phyloP scores from a whole-genome alignment of 1,140 invertebrate genomes.

The honey bee (Apis mellifera) region DNA sequence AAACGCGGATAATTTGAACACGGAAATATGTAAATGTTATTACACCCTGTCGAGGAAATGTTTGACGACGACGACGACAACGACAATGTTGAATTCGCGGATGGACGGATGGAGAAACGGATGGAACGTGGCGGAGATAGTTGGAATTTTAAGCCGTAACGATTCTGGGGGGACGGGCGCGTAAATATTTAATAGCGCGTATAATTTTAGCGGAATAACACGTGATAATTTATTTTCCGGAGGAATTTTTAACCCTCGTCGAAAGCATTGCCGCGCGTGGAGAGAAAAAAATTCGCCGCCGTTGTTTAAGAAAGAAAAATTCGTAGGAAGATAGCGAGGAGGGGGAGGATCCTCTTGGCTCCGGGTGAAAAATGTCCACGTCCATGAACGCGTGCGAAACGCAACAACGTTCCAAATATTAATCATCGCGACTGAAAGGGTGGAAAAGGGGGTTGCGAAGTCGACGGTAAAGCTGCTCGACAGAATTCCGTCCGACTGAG shows the following conservation, averaged over 20 bases:
- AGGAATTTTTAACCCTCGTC: neutral
- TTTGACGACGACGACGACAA: slow-evolving; percentile 14
- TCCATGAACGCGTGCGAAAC: neutral
- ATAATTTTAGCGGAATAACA: neutral
- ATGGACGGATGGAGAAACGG: neutral
- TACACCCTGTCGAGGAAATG: neutral
- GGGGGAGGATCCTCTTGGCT: neutral
- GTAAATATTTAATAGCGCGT: neutral
- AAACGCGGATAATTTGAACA: slow-evolving; percentile 17
- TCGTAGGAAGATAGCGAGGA: slow-evolving; percentile 7
- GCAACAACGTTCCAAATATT: slow-evolving; percentile 42
- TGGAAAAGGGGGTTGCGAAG: slow-evolving; percentile 38
- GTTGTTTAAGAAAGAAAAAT: slow-evolving; percentile 33
- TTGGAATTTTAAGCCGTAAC: slow-evolving; percentile 3
- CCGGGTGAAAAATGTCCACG: neutral
- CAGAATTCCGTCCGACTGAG: slow-evolving; percentile 58
- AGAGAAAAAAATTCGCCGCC: neutral
- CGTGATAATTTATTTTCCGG: neutral
- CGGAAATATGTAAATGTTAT: slow-evolving; percentile 32
- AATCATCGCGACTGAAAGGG: slow-evolving; percentile 37
- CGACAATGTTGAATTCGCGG: slow-evolving; percentile 8
- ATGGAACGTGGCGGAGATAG: neutral
- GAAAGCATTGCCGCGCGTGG: neutral
- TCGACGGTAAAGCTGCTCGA: slow-evolving; percentile 54
- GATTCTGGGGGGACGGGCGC: neutral